Percentiles rank a stretch among this genome's conserved stretches.
Evolutionary conservation across 2,113 vertebrate species (phyloP).

Genomic region (Mustelus asterias): DNA sequence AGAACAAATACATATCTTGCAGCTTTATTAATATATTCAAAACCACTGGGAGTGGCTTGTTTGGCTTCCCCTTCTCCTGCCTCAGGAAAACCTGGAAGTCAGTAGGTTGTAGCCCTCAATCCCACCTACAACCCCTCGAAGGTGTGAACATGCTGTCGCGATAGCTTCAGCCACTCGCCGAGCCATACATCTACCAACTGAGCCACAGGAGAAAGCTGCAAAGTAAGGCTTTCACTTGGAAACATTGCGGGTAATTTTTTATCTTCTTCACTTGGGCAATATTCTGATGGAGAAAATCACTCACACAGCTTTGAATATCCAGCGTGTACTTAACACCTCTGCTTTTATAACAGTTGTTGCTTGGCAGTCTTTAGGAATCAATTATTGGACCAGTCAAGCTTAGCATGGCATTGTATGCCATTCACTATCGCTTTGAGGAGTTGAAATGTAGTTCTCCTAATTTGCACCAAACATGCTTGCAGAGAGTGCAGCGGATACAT

Average conservation of each 20-base stretch:
- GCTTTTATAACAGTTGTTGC: neutral
- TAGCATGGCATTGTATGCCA: constrained; percentile 43
- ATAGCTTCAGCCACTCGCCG: neutral
- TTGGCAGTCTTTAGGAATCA: constrained; percentile 52
- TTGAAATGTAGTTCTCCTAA: neutral
- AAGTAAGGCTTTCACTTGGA: neutral
- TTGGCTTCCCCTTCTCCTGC: too few relatives aligned
- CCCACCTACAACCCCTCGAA: neutral
- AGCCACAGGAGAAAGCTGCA: neutral
- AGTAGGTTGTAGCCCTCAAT: too few relatives aligned
- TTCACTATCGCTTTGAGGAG: neutral
- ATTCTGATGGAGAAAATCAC: neutral
- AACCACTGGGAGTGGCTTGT: too few relatives aligned
- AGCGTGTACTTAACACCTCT: neutral
- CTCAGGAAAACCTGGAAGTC: too few relatives aligned
- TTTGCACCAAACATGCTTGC: neutral
- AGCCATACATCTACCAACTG: neutral
- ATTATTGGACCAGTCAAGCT: constrained; percentile 74
- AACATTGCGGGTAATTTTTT: neutral
- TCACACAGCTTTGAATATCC: neutral
- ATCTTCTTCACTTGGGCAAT: neutral
- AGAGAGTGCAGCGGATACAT: constrained; percentile 55
- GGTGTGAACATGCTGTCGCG: neutral
- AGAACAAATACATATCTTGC: too few relatives aligned
- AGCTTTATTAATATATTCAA: too few relatives aligned